Percentiles rank a stretch among this genome's conserved stretches.
Conservation (phyloP, 2,797 vertebrate genomes). For the Eulemur mongoz region DNA sequence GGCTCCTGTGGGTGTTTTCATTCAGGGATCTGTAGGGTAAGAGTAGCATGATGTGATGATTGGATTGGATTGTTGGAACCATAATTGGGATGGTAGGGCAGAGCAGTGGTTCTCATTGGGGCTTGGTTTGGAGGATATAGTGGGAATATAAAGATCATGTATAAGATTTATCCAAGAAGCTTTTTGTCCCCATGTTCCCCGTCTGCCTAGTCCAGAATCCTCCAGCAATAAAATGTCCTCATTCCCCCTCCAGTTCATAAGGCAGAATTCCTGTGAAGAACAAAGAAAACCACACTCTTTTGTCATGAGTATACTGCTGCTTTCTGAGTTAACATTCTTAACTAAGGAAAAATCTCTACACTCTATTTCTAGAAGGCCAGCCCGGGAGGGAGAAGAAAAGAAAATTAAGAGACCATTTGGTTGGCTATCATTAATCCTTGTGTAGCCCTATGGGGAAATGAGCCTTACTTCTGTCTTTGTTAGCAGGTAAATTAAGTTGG, state of each 20-base stretch:
- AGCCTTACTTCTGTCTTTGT: conserved; percentile 20
- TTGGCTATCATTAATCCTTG: conserved; percentile 54
- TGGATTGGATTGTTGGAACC: neutral
- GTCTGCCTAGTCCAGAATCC: neutral
- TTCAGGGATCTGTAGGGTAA: neutral
- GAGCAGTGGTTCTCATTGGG: neutral
- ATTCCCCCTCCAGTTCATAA: neutral
- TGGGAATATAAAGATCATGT: neutral
- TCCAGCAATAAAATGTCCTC: neutral
- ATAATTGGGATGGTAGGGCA: neutral
- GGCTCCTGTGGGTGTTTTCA: neutral
- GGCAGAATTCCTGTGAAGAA: neutral
- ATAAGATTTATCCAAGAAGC: neutral
- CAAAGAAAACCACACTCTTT: neutral
- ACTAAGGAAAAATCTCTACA: conserved; percentile 43
- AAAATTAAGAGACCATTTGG: conserved; percentile 58
- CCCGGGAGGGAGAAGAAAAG: conserved; percentile 10
- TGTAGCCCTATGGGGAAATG: conserved; percentile 50
- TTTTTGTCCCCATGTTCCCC: neutral
- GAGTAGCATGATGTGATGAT: neutral
- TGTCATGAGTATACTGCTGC: neutral
- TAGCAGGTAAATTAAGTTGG: conserved; percentile 46
- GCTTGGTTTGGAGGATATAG: neutral
- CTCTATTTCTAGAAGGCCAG: conserved; percentile 4
- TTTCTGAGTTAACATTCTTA: neutral